Evolutionary conservation across 2,113 vertebrate genomes (phyloP).

Genomic region (Syrmaticus mikado): DNA sequence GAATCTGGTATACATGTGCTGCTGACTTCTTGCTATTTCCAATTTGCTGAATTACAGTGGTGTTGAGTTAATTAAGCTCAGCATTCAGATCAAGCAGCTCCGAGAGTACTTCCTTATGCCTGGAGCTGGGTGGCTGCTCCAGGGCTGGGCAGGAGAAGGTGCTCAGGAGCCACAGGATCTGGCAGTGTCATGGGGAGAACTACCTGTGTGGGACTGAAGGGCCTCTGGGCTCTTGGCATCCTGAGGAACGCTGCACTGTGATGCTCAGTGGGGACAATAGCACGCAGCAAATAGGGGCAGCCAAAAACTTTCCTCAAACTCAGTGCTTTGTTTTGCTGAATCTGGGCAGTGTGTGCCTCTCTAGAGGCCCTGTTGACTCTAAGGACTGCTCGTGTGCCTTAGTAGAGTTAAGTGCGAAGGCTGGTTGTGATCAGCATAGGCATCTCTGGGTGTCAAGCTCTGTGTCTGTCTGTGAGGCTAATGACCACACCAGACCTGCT

Average conservation of each 20-base stretch:
- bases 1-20: fast-evolving
- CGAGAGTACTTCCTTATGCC: too few relatives aligned
- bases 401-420: not conserved
- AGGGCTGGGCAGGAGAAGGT: not conserved
- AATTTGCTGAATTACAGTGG: not conserved
- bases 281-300: not conserved
- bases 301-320: not conserved
- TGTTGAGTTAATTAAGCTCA: not conserved
- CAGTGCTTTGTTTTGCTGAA: not conserved
- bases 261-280: fast-evolving
- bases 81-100: not conserved
- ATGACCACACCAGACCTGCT: not conserved
- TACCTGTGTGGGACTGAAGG: fast-evolving
- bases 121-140: not conserved
- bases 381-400: not conserved
- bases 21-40: not conserved
- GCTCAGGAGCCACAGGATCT: fast-evolving
- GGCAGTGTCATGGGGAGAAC: too few relatives aligned
- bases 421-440: not conserved
- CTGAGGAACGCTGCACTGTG: not conserved
- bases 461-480: not conserved
- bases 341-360: not conserved
- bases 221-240: not conserved
- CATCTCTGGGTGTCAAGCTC: not conserved
- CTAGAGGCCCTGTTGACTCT: not conserved